Evolutionary conservation across 2,888 invertebrate species (phyloP).

Genomic region (Sepiola atlantica): DNA sequence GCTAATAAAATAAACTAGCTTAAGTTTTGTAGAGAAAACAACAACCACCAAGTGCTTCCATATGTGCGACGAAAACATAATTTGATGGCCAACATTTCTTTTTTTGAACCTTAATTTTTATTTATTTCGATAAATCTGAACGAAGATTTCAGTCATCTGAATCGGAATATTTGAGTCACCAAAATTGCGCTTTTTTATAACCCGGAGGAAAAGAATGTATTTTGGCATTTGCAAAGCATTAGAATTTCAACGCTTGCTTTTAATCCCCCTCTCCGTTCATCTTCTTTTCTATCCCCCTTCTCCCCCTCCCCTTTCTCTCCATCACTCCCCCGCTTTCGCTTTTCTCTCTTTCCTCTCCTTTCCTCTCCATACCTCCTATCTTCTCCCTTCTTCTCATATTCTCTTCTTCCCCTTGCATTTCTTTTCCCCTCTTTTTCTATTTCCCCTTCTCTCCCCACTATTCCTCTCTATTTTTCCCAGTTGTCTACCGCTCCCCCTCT

Average conservation of each 20-base stretch:
- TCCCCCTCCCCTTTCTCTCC: too few relatives aligned
- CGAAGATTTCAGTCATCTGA: background rate
- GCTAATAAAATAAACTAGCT: background rate
- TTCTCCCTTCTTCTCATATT: too few relatives aligned
- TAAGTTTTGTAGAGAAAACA: background rate
- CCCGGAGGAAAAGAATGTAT: background rate
- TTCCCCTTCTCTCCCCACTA: too few relatives aligned
- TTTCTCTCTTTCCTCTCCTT: too few relatives aligned
- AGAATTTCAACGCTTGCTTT: background rate
- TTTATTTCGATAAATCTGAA: background rate
- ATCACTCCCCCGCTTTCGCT: too few relatives aligned
- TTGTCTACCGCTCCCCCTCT: too few relatives aligned
- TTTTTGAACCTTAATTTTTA: background rate
- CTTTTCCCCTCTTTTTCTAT: too few relatives aligned
- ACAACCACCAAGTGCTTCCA: background rate
- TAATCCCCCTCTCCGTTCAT: too few relatives aligned
- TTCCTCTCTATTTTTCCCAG: too few relatives aligned
- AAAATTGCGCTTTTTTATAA: background rate
- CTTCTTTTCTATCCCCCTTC: too few relatives aligned
- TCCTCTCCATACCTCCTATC: too few relatives aligned
- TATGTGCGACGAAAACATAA: background rate
- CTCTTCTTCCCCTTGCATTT: too few relatives aligned
- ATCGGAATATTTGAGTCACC: background rate
- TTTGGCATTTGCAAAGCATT: background rate
- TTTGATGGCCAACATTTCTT: background rate